Conservation (phyloP, 2,888 invertebrate species). For the Rotaria macrura region DNA sequence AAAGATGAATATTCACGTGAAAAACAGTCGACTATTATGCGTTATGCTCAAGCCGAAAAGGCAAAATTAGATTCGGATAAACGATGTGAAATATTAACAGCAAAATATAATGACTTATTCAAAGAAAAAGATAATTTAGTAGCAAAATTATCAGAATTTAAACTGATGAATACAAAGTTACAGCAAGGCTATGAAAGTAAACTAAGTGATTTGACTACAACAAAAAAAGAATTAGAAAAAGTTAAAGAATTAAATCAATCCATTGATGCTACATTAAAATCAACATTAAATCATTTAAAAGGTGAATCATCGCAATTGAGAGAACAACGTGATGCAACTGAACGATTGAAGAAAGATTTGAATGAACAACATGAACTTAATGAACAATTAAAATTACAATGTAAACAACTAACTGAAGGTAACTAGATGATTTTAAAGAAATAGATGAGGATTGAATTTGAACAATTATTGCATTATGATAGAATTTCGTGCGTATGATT, state of each 20-base stretch:
- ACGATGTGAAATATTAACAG: neutral
- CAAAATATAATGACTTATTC: neutral
- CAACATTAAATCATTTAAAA: conserved; percentile 13
- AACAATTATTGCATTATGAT: too few species aligned
- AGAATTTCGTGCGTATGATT: too few species aligned
- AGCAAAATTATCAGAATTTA: neutral
- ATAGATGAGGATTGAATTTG: too few species aligned
- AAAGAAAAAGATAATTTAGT: neutral
- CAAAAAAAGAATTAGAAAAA: conserved; percentile 13
- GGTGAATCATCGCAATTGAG: neutral
- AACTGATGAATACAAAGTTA: neutral
- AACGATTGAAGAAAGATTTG: neutral
- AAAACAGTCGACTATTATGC: neutral
- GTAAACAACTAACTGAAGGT: conserved; percentile 1
- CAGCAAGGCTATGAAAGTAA: neutral
- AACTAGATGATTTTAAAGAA: neutral
- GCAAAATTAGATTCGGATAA: neutral
- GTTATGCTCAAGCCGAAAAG: conserved; percentile 6
- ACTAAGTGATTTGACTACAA: neutral
- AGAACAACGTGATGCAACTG: conserved; percentile 2
- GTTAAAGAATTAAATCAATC: neutral
- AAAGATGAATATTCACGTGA: neutral
- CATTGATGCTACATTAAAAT: neutral
- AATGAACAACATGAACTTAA: neutral
- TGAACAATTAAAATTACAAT: neutral